A percentile compares a stretch with the other conserved stretches of the same genome.
Conservation (phyloP, 37 sponge, comb jelly and placozoan genomes). For the Aplysina aerophoba region DNA sequence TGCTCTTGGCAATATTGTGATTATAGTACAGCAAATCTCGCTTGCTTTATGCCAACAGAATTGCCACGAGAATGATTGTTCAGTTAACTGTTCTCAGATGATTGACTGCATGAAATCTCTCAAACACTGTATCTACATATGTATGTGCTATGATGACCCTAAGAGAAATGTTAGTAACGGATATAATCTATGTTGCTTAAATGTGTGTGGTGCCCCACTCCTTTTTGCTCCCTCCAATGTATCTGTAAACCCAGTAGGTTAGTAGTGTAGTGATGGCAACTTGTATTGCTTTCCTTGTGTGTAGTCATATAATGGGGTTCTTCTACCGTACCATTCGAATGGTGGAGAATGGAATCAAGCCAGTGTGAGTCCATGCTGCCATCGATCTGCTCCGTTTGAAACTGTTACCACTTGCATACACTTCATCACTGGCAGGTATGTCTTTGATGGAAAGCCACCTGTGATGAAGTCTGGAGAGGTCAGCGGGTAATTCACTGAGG, state of each 20-base stretch:
- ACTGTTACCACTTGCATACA: background rate
- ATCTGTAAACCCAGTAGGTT: background rate
- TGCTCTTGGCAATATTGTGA: no score
- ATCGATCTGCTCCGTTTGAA: background rate
- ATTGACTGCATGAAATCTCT: no score
- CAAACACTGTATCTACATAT: background rate
- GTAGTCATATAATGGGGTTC: conserved; percentile 93
- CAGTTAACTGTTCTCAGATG: no score
- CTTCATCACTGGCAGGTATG: conserved; percentile 67
- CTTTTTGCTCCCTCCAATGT: background rate
- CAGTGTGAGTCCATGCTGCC: conserved; percentile 73
- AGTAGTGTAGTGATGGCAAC: no score
- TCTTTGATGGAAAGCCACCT: conserved; percentile 99
- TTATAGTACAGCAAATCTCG: no score
- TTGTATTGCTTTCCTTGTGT: background rate
- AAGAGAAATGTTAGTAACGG: no score
- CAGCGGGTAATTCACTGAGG: background rate
- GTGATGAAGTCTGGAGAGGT: conserved; percentile 95
- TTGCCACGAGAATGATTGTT: no score
- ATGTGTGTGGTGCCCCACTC: no score
- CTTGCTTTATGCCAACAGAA: no score
- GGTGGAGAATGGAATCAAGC: conserved; percentile 97
- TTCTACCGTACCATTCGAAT: conserved; percentile 98
- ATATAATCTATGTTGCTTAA: no score
- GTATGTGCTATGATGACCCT: no score